Percentiles rank a stretch among this genome's conserved stretches.
Evolutionary conservation across 2,888 invertebrate species (phyloP).

Genomic region (Pandemis cinnamomeana): DNA sequence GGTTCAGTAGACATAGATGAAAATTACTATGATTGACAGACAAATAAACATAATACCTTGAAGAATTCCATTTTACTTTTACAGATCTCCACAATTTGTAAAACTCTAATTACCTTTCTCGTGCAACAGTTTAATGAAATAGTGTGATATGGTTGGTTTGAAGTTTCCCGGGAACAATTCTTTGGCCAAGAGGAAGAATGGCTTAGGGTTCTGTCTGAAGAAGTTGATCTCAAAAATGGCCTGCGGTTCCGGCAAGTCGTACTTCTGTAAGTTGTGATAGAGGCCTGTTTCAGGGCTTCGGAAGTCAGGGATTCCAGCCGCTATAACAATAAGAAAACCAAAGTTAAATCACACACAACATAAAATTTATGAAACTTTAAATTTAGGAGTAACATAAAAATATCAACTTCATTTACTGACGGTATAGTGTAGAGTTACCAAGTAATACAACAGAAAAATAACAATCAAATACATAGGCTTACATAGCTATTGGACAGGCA

Average conservation of each 20-base stretch:
- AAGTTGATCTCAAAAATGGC: conserved; percentile 96
- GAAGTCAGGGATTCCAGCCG: conserved; percentile 98
- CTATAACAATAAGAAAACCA: conserved; percentile 75
- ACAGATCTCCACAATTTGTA: too few relatives aligned
- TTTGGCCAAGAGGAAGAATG: conserved; percentile 96
- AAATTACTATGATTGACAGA: too few relatives aligned
- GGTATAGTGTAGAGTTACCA: too few relatives aligned
- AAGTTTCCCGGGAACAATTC: conserved; percentile 94
- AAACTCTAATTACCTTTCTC: conserved; percentile 87
- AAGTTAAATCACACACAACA: neutral
- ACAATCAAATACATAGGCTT: too few relatives aligned
- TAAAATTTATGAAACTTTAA: neutral
- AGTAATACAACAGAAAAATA: too few relatives aligned
- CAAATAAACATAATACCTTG: too few relatives aligned
- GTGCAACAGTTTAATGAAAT: conserved; percentile 93
- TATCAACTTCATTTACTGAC: too few relatives aligned
- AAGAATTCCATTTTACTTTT: too few relatives aligned
- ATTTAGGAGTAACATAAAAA: too few relatives aligned
- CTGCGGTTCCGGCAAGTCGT: conserved; percentile 95
- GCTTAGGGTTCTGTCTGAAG: conserved; percentile 94
- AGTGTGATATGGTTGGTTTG: conserved; percentile 95
- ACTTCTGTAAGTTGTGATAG: conserved; percentile 95
- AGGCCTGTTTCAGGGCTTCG: conserved; percentile 96
- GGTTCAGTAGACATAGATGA: too few relatives aligned
- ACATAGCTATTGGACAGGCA: too few relatives aligned